Base-by-base conservation (phyloP, 1,140 invertebrate genomes). In the Heliconius eleuchia region DNA sequence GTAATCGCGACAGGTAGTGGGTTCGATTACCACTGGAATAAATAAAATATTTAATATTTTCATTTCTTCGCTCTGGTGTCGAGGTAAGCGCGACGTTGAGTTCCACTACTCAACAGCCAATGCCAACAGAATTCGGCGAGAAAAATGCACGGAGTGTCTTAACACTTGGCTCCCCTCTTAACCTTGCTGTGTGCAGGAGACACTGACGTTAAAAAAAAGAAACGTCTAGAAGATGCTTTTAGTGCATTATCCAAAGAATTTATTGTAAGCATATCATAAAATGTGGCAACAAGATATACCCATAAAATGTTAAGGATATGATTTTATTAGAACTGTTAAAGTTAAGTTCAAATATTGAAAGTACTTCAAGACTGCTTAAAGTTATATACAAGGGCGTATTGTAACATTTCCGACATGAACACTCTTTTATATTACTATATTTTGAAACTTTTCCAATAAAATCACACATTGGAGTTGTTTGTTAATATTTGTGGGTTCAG, bases 401-500 rank as follows among this genome's bases (percentile, higher is more conserved):
- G 7, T 57, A 57, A 57, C 55, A n/a, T 57, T 57, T 57, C n/a
- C 8, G 55, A 57, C n/a, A 57, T 57, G 55, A 23, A 57, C 19
- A 57, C n/a, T 57, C 55, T 57, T 57, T 23, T 57, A 23, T 57
- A 57, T 23, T 57, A 57, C n/a, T 57, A 30, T 66, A 66, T 66
- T 66, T 30, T 27, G 60, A 66, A 66, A 66, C 60, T 66, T 66
- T 66, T 13, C 9, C 60, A 66, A 66, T 66, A 66, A 66, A 30
- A 66, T 23, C 4, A 66, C 1, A 30, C 13, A 30, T 30, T 66
- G 27, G 27, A 30, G 23, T 30, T 13, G 13, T 30, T 11, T 66
- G 11, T 16, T 27, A 30, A 30, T 66, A 66, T 66, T 30, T 66
- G 11, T 27, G 11, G 27, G 23, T 30, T 23, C 11, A 30, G 2